Percentiles rank a stretch among this genome's conserved stretches.
phyloP scores from a whole-genome alignment of 2,888 invertebrate species.

The Mesorhabditis belari region DNA sequence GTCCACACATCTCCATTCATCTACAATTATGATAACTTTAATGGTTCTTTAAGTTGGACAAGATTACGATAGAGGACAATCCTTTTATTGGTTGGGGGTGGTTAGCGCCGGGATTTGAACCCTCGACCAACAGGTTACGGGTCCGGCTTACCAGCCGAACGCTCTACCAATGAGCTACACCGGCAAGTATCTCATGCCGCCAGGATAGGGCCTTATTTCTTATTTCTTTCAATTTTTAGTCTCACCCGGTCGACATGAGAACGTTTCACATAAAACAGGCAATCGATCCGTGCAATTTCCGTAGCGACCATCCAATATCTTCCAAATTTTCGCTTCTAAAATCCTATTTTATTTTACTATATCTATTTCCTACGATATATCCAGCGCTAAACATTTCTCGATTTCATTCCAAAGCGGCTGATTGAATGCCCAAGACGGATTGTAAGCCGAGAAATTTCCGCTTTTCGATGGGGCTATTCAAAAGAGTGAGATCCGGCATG shows the following conservation, averaged over 20 bases:
- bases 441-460: not conserved
- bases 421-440: not conserved
- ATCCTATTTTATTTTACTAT: no score
- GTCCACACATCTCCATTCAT: constrained; percentile 33
- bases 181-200: no score
- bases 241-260: constrained; percentile 34
- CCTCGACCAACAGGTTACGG: no score
- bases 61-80: no score
- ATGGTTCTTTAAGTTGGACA: no score
- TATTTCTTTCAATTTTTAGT: not conserved
- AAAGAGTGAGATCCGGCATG: not conserved
- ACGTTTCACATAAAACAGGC: constrained; percentile 38
- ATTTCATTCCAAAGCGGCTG: not conserved
- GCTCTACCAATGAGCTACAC: no score
- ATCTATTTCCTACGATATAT: no score
- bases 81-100: no score
- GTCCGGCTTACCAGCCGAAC: no score
- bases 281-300: constrained; percentile 17
- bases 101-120: no score
- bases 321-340: not conserved
- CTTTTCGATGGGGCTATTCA: not conserved
- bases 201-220: no score
- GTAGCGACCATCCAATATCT: constrained; percentile 32
- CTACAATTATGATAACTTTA: constrained; percentile 1
- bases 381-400: not conserved